These are phyloP conservation scores for Steromphala cineraria DNA, from an alignment of 2,888 invertebrate species.

Conservation along the genomic window DNA sequence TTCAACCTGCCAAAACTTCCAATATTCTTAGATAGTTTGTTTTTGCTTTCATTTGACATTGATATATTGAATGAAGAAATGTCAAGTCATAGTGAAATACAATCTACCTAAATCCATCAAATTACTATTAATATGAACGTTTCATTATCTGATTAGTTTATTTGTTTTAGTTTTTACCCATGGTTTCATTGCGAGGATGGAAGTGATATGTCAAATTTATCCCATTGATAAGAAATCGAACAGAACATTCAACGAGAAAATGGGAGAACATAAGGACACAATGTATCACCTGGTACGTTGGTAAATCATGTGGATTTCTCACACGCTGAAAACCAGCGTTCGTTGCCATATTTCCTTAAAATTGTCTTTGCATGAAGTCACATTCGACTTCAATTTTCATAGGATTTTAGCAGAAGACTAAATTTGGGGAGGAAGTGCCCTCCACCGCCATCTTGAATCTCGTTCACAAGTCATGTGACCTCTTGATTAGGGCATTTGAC, in stretches of 20 bases:
- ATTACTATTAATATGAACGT: no score
- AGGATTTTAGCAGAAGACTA: background rate
- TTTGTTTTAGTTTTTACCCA: no score
- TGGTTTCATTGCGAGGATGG: no score
- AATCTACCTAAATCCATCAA: no score
- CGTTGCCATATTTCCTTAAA: slow-evolving; percentile 14
- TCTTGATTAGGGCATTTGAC: background rate
- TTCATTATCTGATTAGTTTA: no score
- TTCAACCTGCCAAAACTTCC: no score
- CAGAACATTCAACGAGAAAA: background rate
- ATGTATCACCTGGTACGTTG: slow-evolving; percentile 84
- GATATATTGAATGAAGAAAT: no score
- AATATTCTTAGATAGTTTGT: no score
- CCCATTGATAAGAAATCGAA: background rate
- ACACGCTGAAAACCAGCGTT: slow-evolving; percentile 26
- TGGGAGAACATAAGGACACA: background rate
- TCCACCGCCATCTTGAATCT: slow-evolving; percentile 27
- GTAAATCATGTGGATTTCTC: slow-evolving; percentile 53
- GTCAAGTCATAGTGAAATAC: no score
- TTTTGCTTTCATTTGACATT: no score
- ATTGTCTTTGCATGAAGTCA: background rate
- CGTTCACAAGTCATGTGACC: slow-evolving; percentile 19
- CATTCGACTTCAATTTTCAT: background rate
- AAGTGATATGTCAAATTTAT: no score
- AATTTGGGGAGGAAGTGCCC: slow-evolving; percentile 11